Evolutionary conservation across 2,888 invertebrate genomes (phyloP).

Genomic region (Cheilosia vernalis): DNA sequence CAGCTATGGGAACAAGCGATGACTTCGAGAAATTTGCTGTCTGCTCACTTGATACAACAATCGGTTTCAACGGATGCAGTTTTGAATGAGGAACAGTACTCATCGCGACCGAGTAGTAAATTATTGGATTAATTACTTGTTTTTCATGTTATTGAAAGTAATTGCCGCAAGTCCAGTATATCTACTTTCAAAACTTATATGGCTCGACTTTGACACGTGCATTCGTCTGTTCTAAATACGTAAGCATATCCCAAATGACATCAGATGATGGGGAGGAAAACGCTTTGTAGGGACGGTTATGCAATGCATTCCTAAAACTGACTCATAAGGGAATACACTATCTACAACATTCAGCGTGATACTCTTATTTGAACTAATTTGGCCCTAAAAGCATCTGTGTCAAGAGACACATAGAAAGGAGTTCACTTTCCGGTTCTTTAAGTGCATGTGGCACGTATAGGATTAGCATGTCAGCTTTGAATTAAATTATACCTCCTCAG

Average conservation of each 20-base stretch:
- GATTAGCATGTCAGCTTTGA: constrained; percentile 63
- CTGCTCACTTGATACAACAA: too few relatives aligned
- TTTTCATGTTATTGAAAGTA: too few relatives aligned
- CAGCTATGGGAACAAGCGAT: too few relatives aligned
- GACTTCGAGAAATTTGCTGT: too few relatives aligned
- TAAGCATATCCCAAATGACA: constrained; percentile 21
- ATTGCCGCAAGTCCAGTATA: too few relatives aligned
- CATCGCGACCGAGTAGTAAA: too few relatives aligned
- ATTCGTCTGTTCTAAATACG: neutral
- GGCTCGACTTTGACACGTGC: neutral
- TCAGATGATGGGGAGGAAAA: neutral
- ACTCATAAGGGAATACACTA: constrained; percentile 14
- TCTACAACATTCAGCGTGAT: neutral
- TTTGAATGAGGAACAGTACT: too few relatives aligned
- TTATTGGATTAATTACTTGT: too few relatives aligned
- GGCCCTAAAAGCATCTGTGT: constrained; percentile 40
- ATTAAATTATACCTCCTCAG: constrained; percentile 63
- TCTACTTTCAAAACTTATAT: neutral
- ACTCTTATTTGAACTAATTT: neutral
- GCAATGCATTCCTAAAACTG: constrained; percentile 17
- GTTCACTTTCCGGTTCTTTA: constrained; percentile 12
- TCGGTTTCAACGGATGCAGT: too few relatives aligned
- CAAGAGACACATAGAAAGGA: constrained; percentile 26
- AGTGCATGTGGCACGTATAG: constrained; percentile 43
- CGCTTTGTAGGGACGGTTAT: too few relatives aligned